Conservation (phyloP, 2,797 vertebrate species). For the Artibeus jamaicensis region DNA sequence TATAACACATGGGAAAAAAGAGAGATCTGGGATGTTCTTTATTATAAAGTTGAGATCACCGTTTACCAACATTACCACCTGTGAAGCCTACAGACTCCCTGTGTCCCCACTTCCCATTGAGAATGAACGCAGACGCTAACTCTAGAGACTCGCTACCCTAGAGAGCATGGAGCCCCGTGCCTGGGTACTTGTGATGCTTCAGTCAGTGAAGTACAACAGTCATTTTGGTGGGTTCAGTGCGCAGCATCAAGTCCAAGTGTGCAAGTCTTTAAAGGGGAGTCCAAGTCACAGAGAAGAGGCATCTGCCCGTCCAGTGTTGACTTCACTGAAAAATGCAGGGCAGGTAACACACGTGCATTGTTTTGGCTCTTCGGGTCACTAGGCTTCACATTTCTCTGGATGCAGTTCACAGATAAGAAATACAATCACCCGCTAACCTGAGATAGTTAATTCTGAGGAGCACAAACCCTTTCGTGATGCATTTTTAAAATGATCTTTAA, state of each 20-base stretch:
- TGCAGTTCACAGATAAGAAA: background rate
- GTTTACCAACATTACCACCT: background rate
- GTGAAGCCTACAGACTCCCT: background rate
- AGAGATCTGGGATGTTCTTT: background rate
- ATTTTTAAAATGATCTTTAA: background rate
- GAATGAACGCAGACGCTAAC: background rate
- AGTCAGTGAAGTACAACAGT: background rate
- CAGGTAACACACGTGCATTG: background rate
- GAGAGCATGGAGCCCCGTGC: background rate
- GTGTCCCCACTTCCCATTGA: background rate
- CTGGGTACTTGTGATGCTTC: background rate
- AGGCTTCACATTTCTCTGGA: background rate
- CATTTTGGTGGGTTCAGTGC: background rate
- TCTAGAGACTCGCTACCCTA: background rate
- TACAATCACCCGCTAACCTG: background rate
- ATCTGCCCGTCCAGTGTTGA: background rate
- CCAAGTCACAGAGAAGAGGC: background rate
- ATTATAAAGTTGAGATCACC: background rate
- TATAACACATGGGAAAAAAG: background rate
- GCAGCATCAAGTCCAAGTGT: background rate
- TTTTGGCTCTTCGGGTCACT: background rate
- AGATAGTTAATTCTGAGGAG: background rate
- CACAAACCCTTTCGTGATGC: background rate
- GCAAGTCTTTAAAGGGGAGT: background rate
- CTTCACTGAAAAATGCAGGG: background rate